These are phyloP conservation scores for Myripristis jacobus DNA, from an alignment of 2,797 vertebrate species.

Conservation along the genomic window DNA sequence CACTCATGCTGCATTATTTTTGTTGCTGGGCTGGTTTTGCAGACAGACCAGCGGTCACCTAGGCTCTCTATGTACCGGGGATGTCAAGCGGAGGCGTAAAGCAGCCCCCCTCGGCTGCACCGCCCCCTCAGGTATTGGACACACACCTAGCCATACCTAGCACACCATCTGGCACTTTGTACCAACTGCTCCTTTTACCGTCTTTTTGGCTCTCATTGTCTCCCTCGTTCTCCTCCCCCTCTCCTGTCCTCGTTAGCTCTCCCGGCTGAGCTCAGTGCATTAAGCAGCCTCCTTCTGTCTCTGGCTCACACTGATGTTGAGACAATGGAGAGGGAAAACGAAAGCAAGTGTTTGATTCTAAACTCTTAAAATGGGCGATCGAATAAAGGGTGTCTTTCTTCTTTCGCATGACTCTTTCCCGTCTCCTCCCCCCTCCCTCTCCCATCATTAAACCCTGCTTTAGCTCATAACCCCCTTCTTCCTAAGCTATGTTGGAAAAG, in stretches of 20 bases:
- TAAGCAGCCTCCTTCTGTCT: slow-evolving; percentile 51
- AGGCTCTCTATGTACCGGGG: slow-evolving; percentile 95
- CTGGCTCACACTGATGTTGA: slow-evolving; percentile 19
- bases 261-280: slow-evolving; percentile 41
- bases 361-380: slow-evolving; percentile 32
- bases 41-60: slow-evolving; percentile 98
- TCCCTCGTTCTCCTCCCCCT: slow-evolving; percentile 28
- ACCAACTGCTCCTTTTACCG: slow-evolving; percentile 55
- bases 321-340: slow-evolving; percentile 5
- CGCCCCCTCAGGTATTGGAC: slow-evolving; percentile 86
- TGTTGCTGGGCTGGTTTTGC: slow-evolving; percentile 55
- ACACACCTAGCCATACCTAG: slow-evolving; percentile 56
- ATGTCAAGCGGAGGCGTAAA: slow-evolving; percentile 97
- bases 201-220: slow-evolving; percentile 62
- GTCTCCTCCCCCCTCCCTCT: neutral
- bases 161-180: slow-evolving; percentile 69
- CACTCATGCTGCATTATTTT: slow-evolving; percentile 39
- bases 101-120: slow-evolving; percentile 92
- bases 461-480: slow-evolving; percentile 52
- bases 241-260: neutral
- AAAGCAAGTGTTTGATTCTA: slow-evolving; percentile 11
- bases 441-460: slow-evolving; percentile 45
- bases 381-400: slow-evolving; percentile 22
- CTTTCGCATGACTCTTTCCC: slow-evolving; percentile 11
- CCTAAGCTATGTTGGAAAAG: slow-evolving; percentile 62